A percentile compares a stretch with the other conserved stretches of the same genome.
phyloP scores from a whole-genome alignment of 2,888 invertebrate genomes.

The Parascotia fuliginaria region DNA sequence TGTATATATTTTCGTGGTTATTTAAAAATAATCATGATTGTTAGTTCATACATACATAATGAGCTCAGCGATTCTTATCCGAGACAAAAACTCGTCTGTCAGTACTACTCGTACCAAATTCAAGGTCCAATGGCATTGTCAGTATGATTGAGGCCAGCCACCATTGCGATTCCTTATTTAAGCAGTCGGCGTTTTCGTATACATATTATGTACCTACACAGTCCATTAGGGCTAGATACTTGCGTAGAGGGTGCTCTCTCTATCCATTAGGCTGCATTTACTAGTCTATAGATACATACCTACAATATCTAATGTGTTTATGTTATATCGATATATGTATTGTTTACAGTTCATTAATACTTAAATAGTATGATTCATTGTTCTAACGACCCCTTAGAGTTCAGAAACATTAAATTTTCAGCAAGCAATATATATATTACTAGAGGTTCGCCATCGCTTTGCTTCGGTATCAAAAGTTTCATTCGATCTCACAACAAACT shows the following conservation, averaged over 20 bases:
- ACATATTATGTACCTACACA: conserved; percentile 13
- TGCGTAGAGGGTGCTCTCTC: neutral
- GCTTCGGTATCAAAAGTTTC: too few species aligned
- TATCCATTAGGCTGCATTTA: conserved; percentile 3
- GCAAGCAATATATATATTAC: too few species aligned
- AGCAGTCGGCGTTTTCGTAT: conserved; percentile 20
- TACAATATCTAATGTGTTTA: neutral
- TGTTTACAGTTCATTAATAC: conserved; percentile 20
- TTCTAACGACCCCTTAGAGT: conserved; percentile 23
- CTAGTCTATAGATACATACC: neutral
- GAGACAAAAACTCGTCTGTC: conserved; percentile 69
- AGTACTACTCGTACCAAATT: conserved; percentile 60
- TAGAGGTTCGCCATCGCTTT: too few species aligned
- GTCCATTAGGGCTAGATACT: neutral
- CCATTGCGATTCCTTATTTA: conserved; percentile 45
- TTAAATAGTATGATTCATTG: conserved; percentile 36
- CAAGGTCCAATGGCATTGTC: conserved; percentile 52
- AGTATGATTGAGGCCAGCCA: conserved; percentile 50
- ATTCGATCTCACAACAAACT: too few species aligned
- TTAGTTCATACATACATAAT: conserved; percentile 66
- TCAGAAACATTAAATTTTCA: conserved; percentile 37
- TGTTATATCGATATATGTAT: neutral
- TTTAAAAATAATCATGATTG: conserved; percentile 68
- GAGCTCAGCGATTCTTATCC: conserved; percentile 66
- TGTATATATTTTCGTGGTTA: conserved; percentile 51